These are phyloP conservation scores for Ametastegia equiseti DNA, from an alignment of 2,888 invertebrate species.

Conservation along the genomic window DNA sequence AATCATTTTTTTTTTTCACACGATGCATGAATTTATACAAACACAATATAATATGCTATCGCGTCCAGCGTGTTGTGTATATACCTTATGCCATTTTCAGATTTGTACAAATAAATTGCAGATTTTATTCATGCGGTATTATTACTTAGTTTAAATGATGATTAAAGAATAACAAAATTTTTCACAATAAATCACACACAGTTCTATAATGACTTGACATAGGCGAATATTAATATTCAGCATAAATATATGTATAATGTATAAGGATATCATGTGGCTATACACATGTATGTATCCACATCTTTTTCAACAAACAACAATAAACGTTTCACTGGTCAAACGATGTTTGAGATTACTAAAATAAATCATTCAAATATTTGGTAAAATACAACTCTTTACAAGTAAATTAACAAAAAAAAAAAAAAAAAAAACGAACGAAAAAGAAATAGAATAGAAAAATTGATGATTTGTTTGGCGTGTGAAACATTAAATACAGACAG, in stretches of 20 bases:
- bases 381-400: constrained; percentile 34
- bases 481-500: constrained; percentile 39
- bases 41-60: neutral
- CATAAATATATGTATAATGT: constrained; percentile 40
- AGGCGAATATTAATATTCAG: constrained; percentile 31
- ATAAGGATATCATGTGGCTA: no score
- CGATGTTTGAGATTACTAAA: constrained; percentile 36
- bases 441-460: no score
- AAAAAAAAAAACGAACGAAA: neutral
- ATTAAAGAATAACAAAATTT: constrained; percentile 39
- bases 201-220: constrained; percentile 33
- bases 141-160: no score
- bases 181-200: constrained; percentile 40
- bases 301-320: constrained; percentile 39
- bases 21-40: neutral
- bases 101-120: constrained; percentile 37
- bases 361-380: constrained; percentile 34
- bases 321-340: constrained; percentile 40
- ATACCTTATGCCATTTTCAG: neutral
- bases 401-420: constrained; percentile 15
- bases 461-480: constrained; percentile 25
- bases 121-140: neutral
- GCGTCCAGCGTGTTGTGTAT: no score
- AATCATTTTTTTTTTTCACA: constrained; percentile 5
- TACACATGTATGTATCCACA: constrained; percentile 19